Conservation (phyloP, 2,888 invertebrate species). For the Meganola albula region DNA sequence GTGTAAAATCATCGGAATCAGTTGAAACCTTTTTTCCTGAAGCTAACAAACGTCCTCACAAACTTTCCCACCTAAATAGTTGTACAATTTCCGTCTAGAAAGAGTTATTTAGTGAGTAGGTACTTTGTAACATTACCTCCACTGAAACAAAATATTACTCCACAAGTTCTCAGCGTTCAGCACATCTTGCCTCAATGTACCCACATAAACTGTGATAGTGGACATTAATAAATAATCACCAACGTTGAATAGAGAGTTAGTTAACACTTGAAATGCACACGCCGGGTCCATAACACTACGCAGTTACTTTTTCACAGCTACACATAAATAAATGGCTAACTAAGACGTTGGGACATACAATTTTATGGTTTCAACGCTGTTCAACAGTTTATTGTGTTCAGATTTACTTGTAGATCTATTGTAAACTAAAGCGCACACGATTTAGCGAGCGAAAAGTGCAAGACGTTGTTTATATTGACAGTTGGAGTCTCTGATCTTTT, state of each 20-base stretch:
- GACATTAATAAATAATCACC: constrained; percentile 28
- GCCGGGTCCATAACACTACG: constrained; percentile 30
- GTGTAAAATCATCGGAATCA: too few relatives aligned
- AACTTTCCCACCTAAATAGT: too few relatives aligned
- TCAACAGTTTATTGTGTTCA: constrained; percentile 42
- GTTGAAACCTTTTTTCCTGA: too few relatives aligned
- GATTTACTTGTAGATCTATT: constrained; percentile 38
- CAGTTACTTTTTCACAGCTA: constrained; percentile 36
- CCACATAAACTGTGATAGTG: constrained; percentile 17
- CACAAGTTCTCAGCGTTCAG: constrained; percentile 8
- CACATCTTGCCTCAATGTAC: constrained; percentile 9
- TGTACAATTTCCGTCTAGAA: too few relatives aligned
- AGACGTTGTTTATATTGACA: constrained; percentile 21
- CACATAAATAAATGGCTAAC: constrained; percentile 48
- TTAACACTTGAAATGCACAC: constrained; percentile 33
- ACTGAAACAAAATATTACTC: constrained; percentile 3
- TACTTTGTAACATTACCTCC: background rate
- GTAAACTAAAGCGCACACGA: constrained; percentile 24
- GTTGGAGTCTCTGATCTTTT: constrained; percentile 12
- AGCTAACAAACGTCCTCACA: too few relatives aligned
- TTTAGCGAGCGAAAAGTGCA: constrained; percentile 22
- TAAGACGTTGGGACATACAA: constrained; percentile 45
- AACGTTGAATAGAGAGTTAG: constrained; percentile 30
- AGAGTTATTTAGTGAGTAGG: too few relatives aligned
- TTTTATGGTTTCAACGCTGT: constrained; percentile 41